Evolutionary conservation across 2,888 invertebrate species (phyloP), one percentile per base, ranked within the genome.

Genomic region (Plebejus anna): DNA sequence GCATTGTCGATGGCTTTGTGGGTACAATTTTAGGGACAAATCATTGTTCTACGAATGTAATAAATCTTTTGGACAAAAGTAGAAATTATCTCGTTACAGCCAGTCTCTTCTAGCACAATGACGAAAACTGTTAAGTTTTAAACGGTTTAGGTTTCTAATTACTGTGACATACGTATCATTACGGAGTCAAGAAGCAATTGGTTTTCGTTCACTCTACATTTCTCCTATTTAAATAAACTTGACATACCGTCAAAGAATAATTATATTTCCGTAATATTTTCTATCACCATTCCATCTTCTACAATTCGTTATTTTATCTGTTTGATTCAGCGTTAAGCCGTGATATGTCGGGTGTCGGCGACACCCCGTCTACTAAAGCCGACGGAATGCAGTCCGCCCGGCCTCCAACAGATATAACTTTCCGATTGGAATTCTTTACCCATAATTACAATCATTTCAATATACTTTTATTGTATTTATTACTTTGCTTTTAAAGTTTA

Each of bases 341-440:
- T 28, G 51, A 32, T 32, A 55, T 55, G 55, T 55, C 16, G 55
- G 79, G 82, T 79, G 81, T 82, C 82, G 91, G 90, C 91, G 91
- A 82, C 91, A 86, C 79, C 76, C 80, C 84, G 91, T 90, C 91
- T 90, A 86, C 84, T 79, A 79, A 42, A 28, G 36, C 77, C 84
- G 78, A 78, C 80, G 90, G 90, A 90, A 90, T 90, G 90, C 83
- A 84, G 88, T 85, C 82, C 79, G 78, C 77, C 78, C 81, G 79
- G 80, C 78, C 77, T 77, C 70, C 47, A 36, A 73, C n/a, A 16
- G 36, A 61, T 71, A 55, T 72, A 51, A 57, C 70, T 71, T 71
- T 59, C 55, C 38, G 71, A 76, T 76, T 71, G 57, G 57, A 42
- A 71, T 73, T 73, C 55, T 32, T 11, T 32, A 32, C 22, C 22